phyloP scores from a whole-genome alignment of 1,140 invertebrate genomes.

The Cyclina sinensis region DNA sequence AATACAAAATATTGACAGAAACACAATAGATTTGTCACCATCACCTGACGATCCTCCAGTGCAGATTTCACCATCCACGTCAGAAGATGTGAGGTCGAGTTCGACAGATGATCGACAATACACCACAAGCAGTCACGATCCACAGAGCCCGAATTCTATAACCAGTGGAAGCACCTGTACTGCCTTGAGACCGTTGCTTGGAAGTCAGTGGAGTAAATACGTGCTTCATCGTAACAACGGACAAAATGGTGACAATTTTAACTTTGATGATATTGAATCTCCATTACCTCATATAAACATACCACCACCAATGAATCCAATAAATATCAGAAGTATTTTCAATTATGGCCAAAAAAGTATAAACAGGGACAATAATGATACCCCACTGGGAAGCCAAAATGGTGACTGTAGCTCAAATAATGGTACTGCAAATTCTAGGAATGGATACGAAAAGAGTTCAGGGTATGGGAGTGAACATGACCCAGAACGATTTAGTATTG shows the following conservation, averaged over 20 bases:
- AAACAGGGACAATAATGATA: conserved; percentile 77
- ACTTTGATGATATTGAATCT: conserved; percentile 72
- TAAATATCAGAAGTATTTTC: conserved; percentile 80
- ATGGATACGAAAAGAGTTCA: conserved; percentile 83
- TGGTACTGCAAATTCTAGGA: conserved; percentile 79
- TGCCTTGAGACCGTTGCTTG: conserved; percentile 75
- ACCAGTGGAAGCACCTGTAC: conserved; percentile 78
- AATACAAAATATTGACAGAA: conserved; percentile 77
- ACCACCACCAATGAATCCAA: conserved; percentile 82
- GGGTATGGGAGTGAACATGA: conserved; percentile 85
- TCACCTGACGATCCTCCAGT: conserved; percentile 81
- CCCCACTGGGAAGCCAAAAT: conserved; percentile 78
- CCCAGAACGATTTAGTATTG: conserved; percentile 80
- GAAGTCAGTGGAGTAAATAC: conserved; percentile 81
- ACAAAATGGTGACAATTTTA: conserved; percentile 62
- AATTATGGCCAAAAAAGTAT: conserved; percentile 75
- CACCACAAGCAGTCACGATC: conserved; percentile 69
- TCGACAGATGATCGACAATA: conserved; percentile 80
- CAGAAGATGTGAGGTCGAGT: conserved; percentile 81
- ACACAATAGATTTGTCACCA: conserved; percentile 83
- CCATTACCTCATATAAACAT: conserved; percentile 78
- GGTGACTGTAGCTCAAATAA: conserved; percentile 77
- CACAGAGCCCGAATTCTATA: conserved; percentile 80
- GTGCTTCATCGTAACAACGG: conserved; percentile 74
- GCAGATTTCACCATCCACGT: conserved; percentile 82